These are phyloP conservation scores for Sipha flava DNA, from an alignment of 1,140 invertebrate species.

Conservation along the genomic window DNA sequence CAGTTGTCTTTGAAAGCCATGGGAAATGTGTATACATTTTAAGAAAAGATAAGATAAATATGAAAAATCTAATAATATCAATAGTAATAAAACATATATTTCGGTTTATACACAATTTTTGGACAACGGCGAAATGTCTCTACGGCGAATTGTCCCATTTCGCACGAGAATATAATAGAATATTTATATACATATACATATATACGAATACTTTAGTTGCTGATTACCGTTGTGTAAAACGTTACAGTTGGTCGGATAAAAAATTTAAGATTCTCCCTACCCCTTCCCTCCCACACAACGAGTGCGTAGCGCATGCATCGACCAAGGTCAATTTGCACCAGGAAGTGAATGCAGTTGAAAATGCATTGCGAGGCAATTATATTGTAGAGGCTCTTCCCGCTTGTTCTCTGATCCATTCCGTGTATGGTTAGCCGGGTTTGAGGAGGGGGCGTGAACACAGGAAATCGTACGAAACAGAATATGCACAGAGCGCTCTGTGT, in stretches of 20 bases:
- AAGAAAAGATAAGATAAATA: too few relatives aligned
- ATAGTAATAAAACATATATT: too few relatives aligned
- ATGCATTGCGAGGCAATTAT: slow-evolving; percentile 19
- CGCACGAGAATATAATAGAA: too few relatives aligned
- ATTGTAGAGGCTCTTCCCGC: neutral
- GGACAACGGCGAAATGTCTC: too few relatives aligned
- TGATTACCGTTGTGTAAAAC: neutral
- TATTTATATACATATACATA: too few relatives aligned
- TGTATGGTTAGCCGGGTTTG: neutral
- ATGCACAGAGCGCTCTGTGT: neutral
- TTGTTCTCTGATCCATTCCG: neutral
- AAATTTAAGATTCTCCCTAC: neutral
- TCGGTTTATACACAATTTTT: too few relatives aligned
- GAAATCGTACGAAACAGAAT: neutral
- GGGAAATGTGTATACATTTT: too few relatives aligned
- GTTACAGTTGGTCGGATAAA: neutral
- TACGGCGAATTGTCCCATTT: too few relatives aligned
- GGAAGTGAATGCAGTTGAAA: slow-evolving; percentile 22
- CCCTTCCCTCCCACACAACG: too few relatives aligned
- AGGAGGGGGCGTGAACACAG: neutral
- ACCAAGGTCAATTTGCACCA: slow-evolving; percentile 8
- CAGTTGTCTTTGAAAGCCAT: too few relatives aligned
- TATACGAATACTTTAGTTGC: neutral
- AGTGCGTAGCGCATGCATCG: neutral
- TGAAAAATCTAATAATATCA: too few relatives aligned